Evolutionary conservation across 1,140 invertebrate species (phyloP), one percentile per base, ranked within the genome.

Genomic region (Batillaria attramentaria): DNA sequence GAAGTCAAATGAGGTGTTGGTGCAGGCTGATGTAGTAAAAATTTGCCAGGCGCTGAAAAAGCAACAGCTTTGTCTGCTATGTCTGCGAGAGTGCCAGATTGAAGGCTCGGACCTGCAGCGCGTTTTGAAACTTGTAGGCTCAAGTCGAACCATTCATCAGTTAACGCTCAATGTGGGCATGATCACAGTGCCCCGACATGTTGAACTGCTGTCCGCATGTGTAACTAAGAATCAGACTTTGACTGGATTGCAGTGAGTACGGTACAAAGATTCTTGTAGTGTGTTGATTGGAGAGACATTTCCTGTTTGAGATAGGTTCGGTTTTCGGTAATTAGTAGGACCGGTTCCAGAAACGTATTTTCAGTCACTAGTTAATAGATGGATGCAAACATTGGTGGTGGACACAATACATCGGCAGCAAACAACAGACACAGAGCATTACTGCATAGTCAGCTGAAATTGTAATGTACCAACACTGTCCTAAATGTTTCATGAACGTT

Each of bases 201-300:
- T 88, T 13, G 79, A 86, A 72, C 60, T 82, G 13, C 74, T 89
- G 18, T 81, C 82, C 31, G 72, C 77, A 35, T 83, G 83, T 28
- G 62, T 89, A 10, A 79, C 78, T 39, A 84, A 79, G 39, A 89
- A 89, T 72, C 81, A 81, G 75, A 84, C 81, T n/a, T 68, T 89
- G 33, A 81, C 75, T 37, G 81, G 84, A 1, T 73, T 89, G 33
- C 82, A 85, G 88, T 89, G 86, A 88, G 88, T 85, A 69, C 46
- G 10, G n/a, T 20, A 60, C 46, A 10, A 43, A 70, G 24, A 4
- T 66, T 42, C 37, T 78, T 28, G 43, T 60, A 31, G 33, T 24
- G 16, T 69, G 24, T 10, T 70, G 8, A 28, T 16, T 43, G 20
- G 35, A 35, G 46, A 39, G 10, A 77, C 18, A 75, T 65, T 28